Evolutionary conservation across 2,797 vertebrate genomes (phyloP).

Genomic region (Dendrocincla fuliginosa): DNA sequence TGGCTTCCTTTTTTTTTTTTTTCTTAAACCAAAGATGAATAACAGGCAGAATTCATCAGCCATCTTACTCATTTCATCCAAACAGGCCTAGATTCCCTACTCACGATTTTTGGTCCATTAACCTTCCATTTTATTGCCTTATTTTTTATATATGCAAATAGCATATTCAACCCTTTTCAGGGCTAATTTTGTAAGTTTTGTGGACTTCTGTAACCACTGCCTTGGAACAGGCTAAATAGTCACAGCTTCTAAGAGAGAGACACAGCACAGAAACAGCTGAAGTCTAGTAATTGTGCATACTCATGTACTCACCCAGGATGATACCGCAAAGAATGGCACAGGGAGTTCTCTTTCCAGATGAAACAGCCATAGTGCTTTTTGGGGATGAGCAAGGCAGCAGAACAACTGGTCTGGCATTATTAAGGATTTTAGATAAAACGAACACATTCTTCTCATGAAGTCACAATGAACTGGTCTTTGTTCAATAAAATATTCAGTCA

Average conservation of each 20-base stretch:
- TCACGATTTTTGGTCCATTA: not conserved
- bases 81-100: not conserved
- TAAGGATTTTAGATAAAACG: not conserved
- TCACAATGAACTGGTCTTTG: not conserved
- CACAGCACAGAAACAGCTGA: not conserved
- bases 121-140: not conserved
- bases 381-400: not conserved
- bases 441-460: not conserved
- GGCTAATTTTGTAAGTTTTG: not conserved
- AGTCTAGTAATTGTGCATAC: not conserved
- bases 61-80: not conserved
- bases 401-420: not conserved
- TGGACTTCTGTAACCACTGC: not conserved
- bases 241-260: not conserved
- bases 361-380: not conserved
- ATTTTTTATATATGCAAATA: not conserved
- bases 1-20: not conserved
- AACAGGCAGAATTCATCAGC: not conserved
- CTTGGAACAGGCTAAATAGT: not conserved
- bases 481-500: not conserved
- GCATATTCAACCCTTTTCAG: not conserved
- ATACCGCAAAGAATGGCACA: not conserved
- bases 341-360: not conserved
- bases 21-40: not conserved
- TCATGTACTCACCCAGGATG: not conserved